Evolutionary conservation across 1,140 invertebrate genomes (phyloP).

Genomic region (Drosophila pseudoobscura): DNA sequence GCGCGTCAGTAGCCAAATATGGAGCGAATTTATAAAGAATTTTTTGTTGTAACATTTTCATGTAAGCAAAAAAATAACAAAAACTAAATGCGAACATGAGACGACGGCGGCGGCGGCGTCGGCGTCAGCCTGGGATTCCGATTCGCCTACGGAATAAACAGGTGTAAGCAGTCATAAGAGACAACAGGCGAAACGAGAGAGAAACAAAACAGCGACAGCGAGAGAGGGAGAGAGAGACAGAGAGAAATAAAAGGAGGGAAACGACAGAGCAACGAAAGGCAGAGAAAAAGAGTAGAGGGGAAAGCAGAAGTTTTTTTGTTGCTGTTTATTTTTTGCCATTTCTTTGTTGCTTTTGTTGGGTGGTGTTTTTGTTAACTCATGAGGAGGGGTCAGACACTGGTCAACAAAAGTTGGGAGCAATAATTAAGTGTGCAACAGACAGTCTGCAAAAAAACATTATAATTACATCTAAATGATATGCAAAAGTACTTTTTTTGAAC

Average conservation of each 20-base stretch:
- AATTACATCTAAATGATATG: no score
- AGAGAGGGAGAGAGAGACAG: slow-evolving; percentile 5
- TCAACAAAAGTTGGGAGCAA: not conserved
- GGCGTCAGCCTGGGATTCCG: not conserved
- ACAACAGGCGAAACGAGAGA: slow-evolving; percentile 20
- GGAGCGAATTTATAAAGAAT: slow-evolving; percentile 54
- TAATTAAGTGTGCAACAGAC: no score
- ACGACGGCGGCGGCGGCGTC: slow-evolving; percentile 8
- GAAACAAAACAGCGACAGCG: slow-evolving; percentile 11
- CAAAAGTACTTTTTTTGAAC: no score
- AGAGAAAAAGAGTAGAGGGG: slow-evolving; percentile 8
- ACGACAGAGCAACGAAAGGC: slow-evolving; percentile 5
- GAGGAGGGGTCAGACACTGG: not conserved
- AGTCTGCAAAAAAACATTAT: no score
- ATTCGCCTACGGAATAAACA: slow-evolving; percentile 24
- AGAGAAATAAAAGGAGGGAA: not conserved
- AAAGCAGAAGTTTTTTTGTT: not conserved
- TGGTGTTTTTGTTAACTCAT: not conserved
- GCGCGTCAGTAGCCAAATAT: slow-evolving; percentile 45
- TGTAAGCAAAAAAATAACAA: slow-evolving; percentile 35
- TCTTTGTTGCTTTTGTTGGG: slow-evolving; percentile 23
- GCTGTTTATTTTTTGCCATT: slow-evolving; percentile 18
- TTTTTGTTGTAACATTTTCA: slow-evolving; percentile 43
- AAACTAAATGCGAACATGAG: slow-evolving; percentile 37
- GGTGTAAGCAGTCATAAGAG: slow-evolving; percentile 62